Percentiles rank a stretch among this genome's conserved stretches.
phyloP scores from a whole-genome alignment of 2,888 invertebrate genomes.

The Mantis religiosa region DNA sequence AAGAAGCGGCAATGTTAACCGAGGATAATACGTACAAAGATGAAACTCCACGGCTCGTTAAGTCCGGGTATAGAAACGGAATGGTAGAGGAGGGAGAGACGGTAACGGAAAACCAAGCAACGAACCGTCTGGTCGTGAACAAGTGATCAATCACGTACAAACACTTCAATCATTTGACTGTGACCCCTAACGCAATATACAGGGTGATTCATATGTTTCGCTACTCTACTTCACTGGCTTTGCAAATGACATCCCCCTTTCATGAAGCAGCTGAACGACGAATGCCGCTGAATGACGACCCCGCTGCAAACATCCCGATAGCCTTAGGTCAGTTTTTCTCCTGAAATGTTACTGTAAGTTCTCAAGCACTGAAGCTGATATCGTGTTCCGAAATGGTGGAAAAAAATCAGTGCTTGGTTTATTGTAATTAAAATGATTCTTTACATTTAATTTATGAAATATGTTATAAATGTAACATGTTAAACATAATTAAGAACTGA shows the following conservation, averaged over 20 bases:
- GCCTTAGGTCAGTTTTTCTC: too few species aligned
- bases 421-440: too few species aligned
- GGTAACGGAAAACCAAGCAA: not conserved
- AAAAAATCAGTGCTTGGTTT: too few species aligned
- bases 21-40: not conserved
- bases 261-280: not conserved
- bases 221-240: not conserved
- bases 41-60: not conserved
- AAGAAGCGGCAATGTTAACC: not conserved
- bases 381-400: too few species aligned
- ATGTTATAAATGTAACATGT: too few species aligned
- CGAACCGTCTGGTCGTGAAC: not conserved
- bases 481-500: too few species aligned
- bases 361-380: too few species aligned
- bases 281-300: not conserved
- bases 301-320: too few species aligned
- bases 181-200: not conserved
- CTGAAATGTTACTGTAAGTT: too few species aligned
- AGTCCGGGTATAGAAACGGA: not conserved
- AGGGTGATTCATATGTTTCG: not conserved
- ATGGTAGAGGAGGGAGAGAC: not conserved
- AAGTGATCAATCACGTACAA: conserved; percentile 10
- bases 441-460: too few species aligned
- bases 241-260: not conserved
- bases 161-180: conserved; percentile 2